These are phyloP conservation scores for Drosophila paulistorum DNA, from an alignment of 1,140 invertebrate genomes.

Conservation along the genomic window DNA sequence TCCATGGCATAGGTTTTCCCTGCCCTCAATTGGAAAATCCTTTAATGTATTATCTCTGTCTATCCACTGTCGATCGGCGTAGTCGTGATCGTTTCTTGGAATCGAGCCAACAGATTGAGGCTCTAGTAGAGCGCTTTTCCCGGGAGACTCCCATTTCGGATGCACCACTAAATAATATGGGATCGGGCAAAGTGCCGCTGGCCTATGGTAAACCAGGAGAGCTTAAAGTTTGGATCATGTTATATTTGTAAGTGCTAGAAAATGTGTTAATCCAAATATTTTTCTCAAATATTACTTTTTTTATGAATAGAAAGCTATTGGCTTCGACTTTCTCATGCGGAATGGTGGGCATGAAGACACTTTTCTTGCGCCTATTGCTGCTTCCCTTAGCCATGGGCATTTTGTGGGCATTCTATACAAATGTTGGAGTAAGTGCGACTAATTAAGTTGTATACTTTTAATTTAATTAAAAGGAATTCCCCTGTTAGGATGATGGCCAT, in stretches of 20 bases:
- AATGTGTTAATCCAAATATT: not conserved
- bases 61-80: constrained; percentile 92
- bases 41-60: constrained; percentile 96
- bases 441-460: not conserved
- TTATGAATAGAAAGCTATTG: constrained; percentile 87
- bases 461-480: not conserved
- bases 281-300: not conserved
- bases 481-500: constrained; percentile 87
- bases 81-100: constrained; percentile 93
- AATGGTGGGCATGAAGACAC: constrained; percentile 88
- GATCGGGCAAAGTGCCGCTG: constrained; percentile 88
- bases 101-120: constrained; percentile 95
- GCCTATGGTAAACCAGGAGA: constrained; percentile 89
- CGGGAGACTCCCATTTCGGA: constrained; percentile 86
- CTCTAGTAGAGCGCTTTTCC: constrained; percentile 95
- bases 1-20: constrained; percentile 94
- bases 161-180: constrained; percentile 83
- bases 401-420: constrained; percentile 92
- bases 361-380: constrained; percentile 89
- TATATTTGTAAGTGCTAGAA: constrained; percentile 88
- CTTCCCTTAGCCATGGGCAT: constrained; percentile 91
- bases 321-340: constrained; percentile 91
- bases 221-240: constrained; percentile 88
- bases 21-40: constrained; percentile 96
- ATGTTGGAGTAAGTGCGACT: constrained; percentile 84